Base-by-base conservation (phyloP, 2,797 vertebrate species). In the Oceanodroma leucorhoa region DNA sequence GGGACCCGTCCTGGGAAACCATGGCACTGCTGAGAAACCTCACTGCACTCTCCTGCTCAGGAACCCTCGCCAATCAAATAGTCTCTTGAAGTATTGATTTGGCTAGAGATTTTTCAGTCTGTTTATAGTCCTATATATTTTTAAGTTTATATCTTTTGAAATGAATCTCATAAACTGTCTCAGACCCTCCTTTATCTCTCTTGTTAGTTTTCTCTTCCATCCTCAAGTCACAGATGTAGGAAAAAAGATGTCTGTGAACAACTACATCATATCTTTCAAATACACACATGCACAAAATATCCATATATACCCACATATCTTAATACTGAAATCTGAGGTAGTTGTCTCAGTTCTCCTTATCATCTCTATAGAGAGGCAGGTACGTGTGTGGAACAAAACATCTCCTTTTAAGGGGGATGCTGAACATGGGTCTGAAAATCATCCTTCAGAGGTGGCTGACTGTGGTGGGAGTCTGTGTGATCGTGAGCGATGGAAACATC, bases 401-500 rank as follows among this genome's bases (percentile, higher is more conserved):
- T 9, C 5, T 57, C 2, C 13, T 87, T 89, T 84, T 69, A 73
- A 5, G 4, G 21, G 55, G 46, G 7, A 20, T 73, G 32, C n/a
- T 64, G 60, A 61, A 12, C 9, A 8, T 26, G 5, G 32, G 7
- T 58, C 11, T 76, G 43, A 76, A 81, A 57, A 40, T 48, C 21
- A 17, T 36, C 26, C 9, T 55, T 21, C 29, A 30, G 38, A 45
- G 9, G 9, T 67, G 34, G 2, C 58, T 72, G 46, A 34, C 46
- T 60, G 15, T 55, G 38, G 14, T 73, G 34, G 43, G n/a, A 55
- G 6, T 30, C 36, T 40, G 5, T 0, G 0, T 72, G 27, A 6
- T 41, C 1, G 0, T 19, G 20, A 10, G 16, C 0, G 2, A 16
- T 50, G 34, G 12, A 65, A 13, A 24, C 2, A 1, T 11, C 54